Conservation (phyloP, 2,888 invertebrate species). For the Leptarthrus brevirostris region DNA sequence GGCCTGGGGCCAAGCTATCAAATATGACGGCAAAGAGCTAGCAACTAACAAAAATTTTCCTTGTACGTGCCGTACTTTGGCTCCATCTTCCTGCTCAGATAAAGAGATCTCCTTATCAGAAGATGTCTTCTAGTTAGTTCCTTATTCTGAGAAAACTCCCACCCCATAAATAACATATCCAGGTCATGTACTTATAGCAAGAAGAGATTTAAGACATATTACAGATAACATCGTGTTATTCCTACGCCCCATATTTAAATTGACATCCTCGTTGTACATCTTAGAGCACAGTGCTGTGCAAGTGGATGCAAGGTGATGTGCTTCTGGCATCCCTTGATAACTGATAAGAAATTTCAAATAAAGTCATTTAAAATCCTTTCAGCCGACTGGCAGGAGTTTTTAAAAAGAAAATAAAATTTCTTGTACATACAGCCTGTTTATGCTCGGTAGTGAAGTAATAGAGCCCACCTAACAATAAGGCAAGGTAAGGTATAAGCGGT, state of each 20-base stretch:
- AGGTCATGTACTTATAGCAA: slow-evolving; percentile 50
- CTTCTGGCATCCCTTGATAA: slow-evolving; percentile 48
- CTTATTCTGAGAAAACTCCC: slow-evolving; percentile 42
- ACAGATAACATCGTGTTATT: slow-evolving; percentile 50
- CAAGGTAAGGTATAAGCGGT: neutral
- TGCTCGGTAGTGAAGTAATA: neutral
- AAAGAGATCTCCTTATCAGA: slow-evolving; percentile 31
- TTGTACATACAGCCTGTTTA: neutral
- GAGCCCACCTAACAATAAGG: neutral
- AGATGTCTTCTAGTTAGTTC: slow-evolving; percentile 46
- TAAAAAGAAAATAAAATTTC: slow-evolving; percentile 6
- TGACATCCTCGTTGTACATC: slow-evolving; percentile 16
- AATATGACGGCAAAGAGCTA: slow-evolving; percentile 4
- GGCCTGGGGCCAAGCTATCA: slow-evolving; percentile 45
- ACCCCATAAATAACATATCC: slow-evolving; percentile 51
- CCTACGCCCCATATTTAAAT: slow-evolving; percentile 44
- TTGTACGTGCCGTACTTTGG: slow-evolving; percentile 35
- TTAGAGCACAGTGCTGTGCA: neutral
- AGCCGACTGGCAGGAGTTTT: neutral
- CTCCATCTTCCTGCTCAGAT: slow-evolving; percentile 35
- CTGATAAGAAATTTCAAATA: slow-evolving; percentile 53
- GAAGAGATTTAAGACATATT: slow-evolving; percentile 36
- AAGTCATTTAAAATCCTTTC: slow-evolving; percentile 52
- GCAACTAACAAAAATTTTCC: slow-evolving; percentile 33
- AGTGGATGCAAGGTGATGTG: slow-evolving; percentile 25